Evolutionary conservation across 2,113 vertebrate genomes (phyloP).

Genomic region (Lota lota): DNA sequence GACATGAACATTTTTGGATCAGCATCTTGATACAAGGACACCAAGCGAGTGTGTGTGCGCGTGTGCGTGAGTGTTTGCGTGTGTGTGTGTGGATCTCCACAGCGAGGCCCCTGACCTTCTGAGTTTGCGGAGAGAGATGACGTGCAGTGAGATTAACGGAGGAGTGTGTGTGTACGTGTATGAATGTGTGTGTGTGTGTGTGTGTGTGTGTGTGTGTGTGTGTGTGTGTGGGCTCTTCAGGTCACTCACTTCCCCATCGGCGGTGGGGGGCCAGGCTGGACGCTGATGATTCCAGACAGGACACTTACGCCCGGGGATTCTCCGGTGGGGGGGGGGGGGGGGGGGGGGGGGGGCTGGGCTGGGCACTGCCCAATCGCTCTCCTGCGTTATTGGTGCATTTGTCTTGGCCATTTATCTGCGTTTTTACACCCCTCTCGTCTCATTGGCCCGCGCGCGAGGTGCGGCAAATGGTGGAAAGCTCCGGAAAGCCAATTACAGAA

Average conservation of each 20-base stretch:
- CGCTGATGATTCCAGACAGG: conserved; percentile 59
- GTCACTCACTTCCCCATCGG: conserved; percentile 17
- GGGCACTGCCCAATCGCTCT: conserved; percentile 30
- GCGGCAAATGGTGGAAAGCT: conserved; percentile 36
- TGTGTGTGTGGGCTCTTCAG: conserved; percentile 14
- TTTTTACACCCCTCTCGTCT: conserved; percentile 8
- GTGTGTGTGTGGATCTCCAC: no score
- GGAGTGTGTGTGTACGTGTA: no score
- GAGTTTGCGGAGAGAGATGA: no score
- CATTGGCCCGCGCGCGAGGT: no score
- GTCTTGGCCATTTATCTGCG: conserved; percentile 53
- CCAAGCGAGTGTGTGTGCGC: no score
- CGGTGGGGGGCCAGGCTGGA: conserved; percentile 46
- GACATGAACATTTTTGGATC: no score
- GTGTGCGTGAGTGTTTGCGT: no score
- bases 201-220: neutral
- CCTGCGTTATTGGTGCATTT: conserved; percentile 58
- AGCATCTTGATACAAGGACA: no score
- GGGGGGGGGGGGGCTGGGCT: no score
- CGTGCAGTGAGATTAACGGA: no score
- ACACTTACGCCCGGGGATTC: conserved; percentile 37
- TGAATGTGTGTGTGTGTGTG: neutral
- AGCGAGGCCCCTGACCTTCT: no score
- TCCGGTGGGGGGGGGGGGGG: conserved; percentile 31
- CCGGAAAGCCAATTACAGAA: conserved; percentile 51